Evolutionary conservation across 2,888 invertebrate species (phyloP), one percentile per base, ranked within the genome.

Genomic region (Drosophila histrio): DNA sequence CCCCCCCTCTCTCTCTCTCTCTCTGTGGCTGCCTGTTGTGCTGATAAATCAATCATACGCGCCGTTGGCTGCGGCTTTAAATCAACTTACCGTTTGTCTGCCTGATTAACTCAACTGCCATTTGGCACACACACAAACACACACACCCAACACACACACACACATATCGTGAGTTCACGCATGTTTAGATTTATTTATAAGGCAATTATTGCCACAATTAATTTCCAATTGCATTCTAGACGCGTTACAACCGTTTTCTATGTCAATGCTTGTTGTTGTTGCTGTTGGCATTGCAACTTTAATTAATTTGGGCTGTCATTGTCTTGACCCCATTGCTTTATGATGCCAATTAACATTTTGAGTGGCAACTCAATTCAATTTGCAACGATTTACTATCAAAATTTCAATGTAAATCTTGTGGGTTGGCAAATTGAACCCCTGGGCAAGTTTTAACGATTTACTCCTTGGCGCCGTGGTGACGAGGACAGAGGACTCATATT

Each of bases 121-220:
- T 71, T 64, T 63, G 22, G 7, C 22, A 13, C 43, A 56, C 46
- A 54, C 50, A 61, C 21, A 57, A 26, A 36, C 22, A 36, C 53
- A 54, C 15, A 30, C 26, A 41, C 39, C 30, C 43, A 34, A 22
- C 17, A 56, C 13, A 50, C 15, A 59, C 28, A 46, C 24, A 15
- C 13, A 15, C 36, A 17, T 32, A 58, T 15, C 38, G 4, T 41
- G 28, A 9, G 15, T 22, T 28, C 22, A 59, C 53, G 19, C 46
- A 9, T 32, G 62, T 46, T 65, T 64, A 46, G 60, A 64, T 77
- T 85, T 85, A 80, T 87, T 80, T 79, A 87, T 80, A 87, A 83
- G 65, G 71, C 83, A 87, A 83, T 85, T 85, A 87, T 87, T 83
- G 77, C 65, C 77, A 76, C 66, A 86, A 81, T 87, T 84, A 79